These are phyloP conservation scores for Scyliorhinus canicula DNA, from an alignment of 2,797 vertebrate genomes.

Conservation along the genomic window DNA sequence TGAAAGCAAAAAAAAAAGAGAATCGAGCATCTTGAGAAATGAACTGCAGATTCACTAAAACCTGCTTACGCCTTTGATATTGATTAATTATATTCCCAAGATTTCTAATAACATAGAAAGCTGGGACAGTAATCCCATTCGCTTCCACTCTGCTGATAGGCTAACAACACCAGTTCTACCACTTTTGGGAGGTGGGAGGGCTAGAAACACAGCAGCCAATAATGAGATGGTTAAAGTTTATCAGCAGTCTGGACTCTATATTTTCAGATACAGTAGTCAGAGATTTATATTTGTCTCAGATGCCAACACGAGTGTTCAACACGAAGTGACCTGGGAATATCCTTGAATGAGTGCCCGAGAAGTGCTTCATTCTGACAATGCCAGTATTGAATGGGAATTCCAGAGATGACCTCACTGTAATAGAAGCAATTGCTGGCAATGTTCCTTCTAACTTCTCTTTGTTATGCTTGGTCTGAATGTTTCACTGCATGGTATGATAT, in stretches of 20 bases:
- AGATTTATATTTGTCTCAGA: neutral
- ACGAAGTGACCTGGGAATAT: neutral
- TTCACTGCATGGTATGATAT: neutral
- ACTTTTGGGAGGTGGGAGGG: neutral
- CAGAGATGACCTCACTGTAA: neutral
- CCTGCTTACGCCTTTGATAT: neutral
- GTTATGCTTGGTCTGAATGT: neutral
- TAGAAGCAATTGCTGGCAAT: neutral
- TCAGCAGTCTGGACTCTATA: no score
- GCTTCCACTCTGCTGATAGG: neutral
- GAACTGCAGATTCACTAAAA: no score
- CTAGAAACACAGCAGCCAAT: neutral
- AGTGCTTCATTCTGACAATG: neutral
- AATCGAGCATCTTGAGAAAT: neutral
- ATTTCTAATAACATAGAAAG: neutral
- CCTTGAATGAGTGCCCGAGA: neutral
- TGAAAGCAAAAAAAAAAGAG: neutral
- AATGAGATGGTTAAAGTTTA: neutral
- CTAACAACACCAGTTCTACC: neutral
- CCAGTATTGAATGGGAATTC: neutral
- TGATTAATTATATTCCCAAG: neutral
- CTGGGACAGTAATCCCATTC: neutral
- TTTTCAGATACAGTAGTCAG: neutral
- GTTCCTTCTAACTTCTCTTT: neutral
- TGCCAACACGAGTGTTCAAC: no score